A percentile compares a stretch with the other conserved stretches of the same genome.
Conservation (phyloP, 1,140 invertebrate genomes). For the Tenebrio molitor region DNA sequence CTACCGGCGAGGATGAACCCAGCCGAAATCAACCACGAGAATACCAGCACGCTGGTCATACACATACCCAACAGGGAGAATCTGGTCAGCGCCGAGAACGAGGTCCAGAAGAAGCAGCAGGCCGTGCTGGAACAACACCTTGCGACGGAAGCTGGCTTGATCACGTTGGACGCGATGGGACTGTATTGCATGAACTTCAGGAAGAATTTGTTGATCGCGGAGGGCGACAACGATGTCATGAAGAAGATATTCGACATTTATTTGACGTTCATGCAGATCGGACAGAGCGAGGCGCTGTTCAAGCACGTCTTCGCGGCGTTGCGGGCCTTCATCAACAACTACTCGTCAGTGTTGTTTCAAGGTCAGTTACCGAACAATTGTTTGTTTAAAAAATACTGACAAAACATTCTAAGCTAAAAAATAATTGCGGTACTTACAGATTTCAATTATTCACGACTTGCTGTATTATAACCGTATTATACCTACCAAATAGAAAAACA, state of each 20-base stretch:
- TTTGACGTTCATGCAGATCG: conserved; percentile 87
- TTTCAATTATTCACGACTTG: no score
- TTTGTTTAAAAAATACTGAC: no score
- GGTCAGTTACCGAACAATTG: no score
- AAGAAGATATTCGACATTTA: conserved; percentile 86
- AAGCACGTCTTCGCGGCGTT: conserved; percentile 93
- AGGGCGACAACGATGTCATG: conserved; percentile 83
- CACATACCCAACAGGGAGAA: conserved; percentile 71
- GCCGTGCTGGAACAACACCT: conserved; percentile 88
- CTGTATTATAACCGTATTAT: no score
- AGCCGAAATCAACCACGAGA: conserved; percentile 72
- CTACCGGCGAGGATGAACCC: conserved; percentile 84
- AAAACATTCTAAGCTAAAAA: no score
- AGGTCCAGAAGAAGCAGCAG: conserved; percentile 73
- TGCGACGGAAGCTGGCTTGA: conserved; percentile 90
- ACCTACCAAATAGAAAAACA: no score
- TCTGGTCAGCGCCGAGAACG: conserved; percentile 71
- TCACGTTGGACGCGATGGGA: conserved; percentile 87
- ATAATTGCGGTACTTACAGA: no score
- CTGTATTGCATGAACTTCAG: conserved; percentile 86
- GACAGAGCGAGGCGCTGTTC: conserved; percentile 91
- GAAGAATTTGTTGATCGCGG: conserved; percentile 74
- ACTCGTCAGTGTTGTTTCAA: conserved; percentile 85
- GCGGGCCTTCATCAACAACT: conserved; percentile 92
- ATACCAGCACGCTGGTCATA: conserved; percentile 70